Percentiles rank a stretch among this genome's conserved stretches.
Conservation (phyloP, 2,113 vertebrate species). For the Pristiophorus japonicus region DNA sequence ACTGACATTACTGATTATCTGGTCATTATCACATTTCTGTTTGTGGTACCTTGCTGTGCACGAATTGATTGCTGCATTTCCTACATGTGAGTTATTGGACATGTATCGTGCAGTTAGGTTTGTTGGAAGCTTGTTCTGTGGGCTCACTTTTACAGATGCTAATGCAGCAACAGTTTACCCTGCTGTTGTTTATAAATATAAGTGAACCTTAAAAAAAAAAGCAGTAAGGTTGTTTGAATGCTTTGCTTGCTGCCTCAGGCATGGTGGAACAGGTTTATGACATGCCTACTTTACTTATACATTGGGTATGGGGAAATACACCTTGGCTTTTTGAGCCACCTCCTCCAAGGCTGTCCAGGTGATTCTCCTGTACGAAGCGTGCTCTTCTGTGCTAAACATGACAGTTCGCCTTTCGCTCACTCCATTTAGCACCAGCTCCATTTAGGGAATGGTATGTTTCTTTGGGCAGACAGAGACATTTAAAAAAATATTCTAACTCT, state of each 20-base stretch:
- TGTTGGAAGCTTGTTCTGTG: too few relatives aligned
- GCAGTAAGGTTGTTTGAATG: too few relatives aligned
- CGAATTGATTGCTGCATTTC: neutral
- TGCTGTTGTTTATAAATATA: too few relatives aligned
- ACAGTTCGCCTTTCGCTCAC: neutral
- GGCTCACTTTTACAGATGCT: too few relatives aligned
- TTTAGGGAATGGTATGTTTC: neutral
- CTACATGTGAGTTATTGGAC: too few relatives aligned
- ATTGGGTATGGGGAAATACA: neutral
- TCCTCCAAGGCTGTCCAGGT: neutral
- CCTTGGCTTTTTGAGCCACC: neutral
- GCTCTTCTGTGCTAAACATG: neutral
- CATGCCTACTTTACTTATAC: neutral
- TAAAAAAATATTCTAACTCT: neutral
- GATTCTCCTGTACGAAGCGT: neutral
- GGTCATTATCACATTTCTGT: neutral
- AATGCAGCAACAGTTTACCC: too few relatives aligned
- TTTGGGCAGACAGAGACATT: neutral
- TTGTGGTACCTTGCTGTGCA: neutral
- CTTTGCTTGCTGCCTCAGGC: too few relatives aligned
- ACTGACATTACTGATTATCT: neutral
- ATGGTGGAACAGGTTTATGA: neutral
- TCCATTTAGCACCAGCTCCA: neutral
- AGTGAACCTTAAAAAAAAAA: too few relatives aligned
- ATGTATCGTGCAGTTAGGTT: too few relatives aligned